A percentile compares a stretch with the other conserved stretches of the same genome.
phyloP scores from a whole-genome alignment of 2,888 invertebrate genomes.

The Coelinius sp. region DNA sequence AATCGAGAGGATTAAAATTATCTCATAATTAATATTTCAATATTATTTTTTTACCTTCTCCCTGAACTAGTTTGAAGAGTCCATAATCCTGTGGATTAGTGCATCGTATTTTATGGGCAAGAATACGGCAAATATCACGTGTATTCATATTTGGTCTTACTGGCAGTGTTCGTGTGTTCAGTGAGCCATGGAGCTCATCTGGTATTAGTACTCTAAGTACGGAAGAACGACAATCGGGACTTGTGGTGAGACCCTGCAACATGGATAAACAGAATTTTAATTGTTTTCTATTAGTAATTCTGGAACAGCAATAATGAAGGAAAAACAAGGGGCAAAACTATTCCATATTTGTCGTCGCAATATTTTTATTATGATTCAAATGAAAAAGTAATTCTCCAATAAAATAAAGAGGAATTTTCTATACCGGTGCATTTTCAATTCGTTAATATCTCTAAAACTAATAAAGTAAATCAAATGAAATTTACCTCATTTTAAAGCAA shows the following conservation, averaged over 20 bases:
- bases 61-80: slow-evolving; percentile 89
- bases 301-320: neutral
- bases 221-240: slow-evolving; percentile 77
- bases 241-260: slow-evolving; percentile 66
- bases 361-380: no score
- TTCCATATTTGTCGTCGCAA: neutral
- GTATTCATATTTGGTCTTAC: slow-evolving; percentile 95
- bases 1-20: slow-evolving; percentile 18
- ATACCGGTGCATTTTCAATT: no score
- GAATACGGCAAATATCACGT: slow-evolving; percentile 92
- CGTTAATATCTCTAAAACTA: neutral
- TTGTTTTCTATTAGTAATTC: neutral
- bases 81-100: slow-evolving; percentile 98
- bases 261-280: slow-evolving; percentile 45
- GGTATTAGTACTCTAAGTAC: slow-evolving; percentile 94
- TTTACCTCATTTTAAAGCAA: neutral
- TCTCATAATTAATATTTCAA: neutral
- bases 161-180: slow-evolving; percentile 92
- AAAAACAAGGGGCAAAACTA: neutral
- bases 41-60: slow-evolving; percentile 79
- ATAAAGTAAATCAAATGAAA: neutral
- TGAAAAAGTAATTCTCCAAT: no score
- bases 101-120: slow-evolving; percentile 95
- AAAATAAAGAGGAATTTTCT: no score
- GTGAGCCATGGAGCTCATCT: slow-evolving; percentile 93